These are phyloP conservation scores for Procambarus clarkii DNA, from an alignment of 1,140 invertebrate species.

Conservation along the genomic window DNA sequence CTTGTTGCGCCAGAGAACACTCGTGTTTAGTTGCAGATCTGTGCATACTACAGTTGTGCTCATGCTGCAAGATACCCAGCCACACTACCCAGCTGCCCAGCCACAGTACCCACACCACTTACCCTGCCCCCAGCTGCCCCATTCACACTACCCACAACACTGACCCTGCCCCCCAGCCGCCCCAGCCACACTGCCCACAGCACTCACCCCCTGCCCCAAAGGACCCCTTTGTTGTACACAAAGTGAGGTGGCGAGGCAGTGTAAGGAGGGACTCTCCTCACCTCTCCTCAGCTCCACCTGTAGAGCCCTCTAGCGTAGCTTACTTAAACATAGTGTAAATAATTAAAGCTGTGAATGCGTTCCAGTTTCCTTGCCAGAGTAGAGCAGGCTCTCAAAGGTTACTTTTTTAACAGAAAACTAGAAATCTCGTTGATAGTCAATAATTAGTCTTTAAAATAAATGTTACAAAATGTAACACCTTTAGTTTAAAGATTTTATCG, in stretches of 20 bases:
- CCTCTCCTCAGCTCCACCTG: background rate
- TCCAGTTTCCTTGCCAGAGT: too few relatives aligned
- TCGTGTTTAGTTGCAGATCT: slow-evolving; percentile 26
- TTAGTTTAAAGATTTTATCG: too few relatives aligned
- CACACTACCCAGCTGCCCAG: background rate
- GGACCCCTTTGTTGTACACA: background rate
- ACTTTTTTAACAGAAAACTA: too few relatives aligned
- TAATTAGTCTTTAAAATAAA: too few relatives aligned
- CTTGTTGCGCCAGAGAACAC: slow-evolving; percentile 39
- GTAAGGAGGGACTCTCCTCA: background rate
- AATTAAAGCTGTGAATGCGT: too few relatives aligned
- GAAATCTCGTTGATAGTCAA: too few relatives aligned
- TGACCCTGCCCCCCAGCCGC: background rate
- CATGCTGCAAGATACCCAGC: slow-evolving; percentile 25
- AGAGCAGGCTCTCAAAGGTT: too few relatives aligned
- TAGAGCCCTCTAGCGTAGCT: background rate
- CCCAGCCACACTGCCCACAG: background rate
- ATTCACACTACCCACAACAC: background rate
- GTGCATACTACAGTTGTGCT: slow-evolving; percentile 29
- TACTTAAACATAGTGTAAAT: too few relatives aligned
- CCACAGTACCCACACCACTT: background rate
- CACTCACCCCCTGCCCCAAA: background rate
- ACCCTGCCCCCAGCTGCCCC: background rate
- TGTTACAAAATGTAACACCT: too few relatives aligned
- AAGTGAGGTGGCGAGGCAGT: background rate